These are phyloP conservation scores for Stomatorhinus walkeri DNA, from an alignment of 2,797 vertebrate genomes.

Conservation along the genomic window DNA sequence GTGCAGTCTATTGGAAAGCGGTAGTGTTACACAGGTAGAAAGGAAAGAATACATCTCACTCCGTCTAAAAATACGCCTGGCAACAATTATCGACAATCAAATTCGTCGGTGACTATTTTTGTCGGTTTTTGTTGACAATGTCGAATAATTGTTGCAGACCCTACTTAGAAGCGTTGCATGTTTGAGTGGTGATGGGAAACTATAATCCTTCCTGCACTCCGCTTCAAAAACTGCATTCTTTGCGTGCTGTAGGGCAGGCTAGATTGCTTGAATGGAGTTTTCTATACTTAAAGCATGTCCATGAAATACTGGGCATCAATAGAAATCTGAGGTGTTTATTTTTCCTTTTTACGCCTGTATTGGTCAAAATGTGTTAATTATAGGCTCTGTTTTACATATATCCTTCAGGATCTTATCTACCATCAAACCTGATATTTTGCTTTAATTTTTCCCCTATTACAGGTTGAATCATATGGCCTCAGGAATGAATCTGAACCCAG, in stretches of 20 bases:
- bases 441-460: conserved; percentile 17
- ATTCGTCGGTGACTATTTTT: no score
- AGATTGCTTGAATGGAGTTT: neutral
- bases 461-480: conserved; percentile 91
- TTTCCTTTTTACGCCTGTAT: neutral
- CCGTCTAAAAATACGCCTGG: no score
- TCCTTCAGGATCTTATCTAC: neutral
- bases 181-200: neutral
- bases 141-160: no score
- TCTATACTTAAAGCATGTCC: neutral
- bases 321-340: neutral
- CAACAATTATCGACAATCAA: no score
- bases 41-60: no score
- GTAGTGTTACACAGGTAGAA: no score
- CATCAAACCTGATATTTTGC: neutral
- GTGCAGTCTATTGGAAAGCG: no score
- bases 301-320: neutral
- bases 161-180: neutral
- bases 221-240: neutral
- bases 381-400: neutral
- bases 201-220: neutral
- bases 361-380: neutral
- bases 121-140: no score
- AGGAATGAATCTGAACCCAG: conserved; percentile 77
- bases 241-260: neutral